Evolutionary conservation across 2,888 invertebrate species (phyloP).

Genomic region (Andrena haemorrhoa): DNA sequence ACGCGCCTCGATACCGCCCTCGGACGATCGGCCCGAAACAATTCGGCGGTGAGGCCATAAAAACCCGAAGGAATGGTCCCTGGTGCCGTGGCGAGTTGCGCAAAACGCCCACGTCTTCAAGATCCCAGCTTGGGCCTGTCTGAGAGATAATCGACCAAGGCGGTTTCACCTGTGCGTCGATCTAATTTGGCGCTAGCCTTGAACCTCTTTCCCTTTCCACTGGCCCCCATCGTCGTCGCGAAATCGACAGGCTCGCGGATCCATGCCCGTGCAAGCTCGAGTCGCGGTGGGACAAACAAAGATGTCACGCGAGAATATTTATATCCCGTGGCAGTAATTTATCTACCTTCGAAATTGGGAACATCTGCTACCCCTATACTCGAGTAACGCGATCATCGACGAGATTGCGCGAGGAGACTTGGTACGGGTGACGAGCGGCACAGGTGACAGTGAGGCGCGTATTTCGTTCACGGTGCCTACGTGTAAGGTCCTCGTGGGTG

Average conservation of each 20-base stretch:
- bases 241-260: no score
- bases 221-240: background rate
- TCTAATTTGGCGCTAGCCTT: slow-evolving; percentile 51
- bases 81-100: slow-evolving; percentile 29
- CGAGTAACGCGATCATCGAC: slow-evolving; percentile 45
- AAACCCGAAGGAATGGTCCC: slow-evolving; percentile 52
- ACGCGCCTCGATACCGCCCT: slow-evolving; percentile 77
- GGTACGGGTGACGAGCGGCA: slow-evolving; percentile 47
- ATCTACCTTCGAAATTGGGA: slow-evolving; percentile 22
- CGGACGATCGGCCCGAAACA: slow-evolving; percentile 64
- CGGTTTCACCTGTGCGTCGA: slow-evolving; percentile 66
- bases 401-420: slow-evolving; percentile 33
- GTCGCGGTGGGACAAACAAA: no score
- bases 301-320: slow-evolving; percentile 4
- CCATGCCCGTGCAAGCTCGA: slow-evolving; percentile 21
- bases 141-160: slow-evolving; percentile 44
- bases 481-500: background rate
- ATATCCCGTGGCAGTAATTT: slow-evolving; percentile 7
- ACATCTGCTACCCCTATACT: slow-evolving; percentile 64
- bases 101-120: slow-evolving; percentile 53
- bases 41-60: slow-evolving; percentile 64
- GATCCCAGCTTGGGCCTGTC: slow-evolving; percentile 19
- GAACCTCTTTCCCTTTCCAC: slow-evolving; percentile 18
- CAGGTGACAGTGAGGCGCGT: slow-evolving; percentile 38
- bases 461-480: slow-evolving; percentile 20